These are phyloP conservation scores for Gambusia yucatana DNA, from an alignment of 2,797 vertebrate genomes.

Conservation along the genomic window DNA sequence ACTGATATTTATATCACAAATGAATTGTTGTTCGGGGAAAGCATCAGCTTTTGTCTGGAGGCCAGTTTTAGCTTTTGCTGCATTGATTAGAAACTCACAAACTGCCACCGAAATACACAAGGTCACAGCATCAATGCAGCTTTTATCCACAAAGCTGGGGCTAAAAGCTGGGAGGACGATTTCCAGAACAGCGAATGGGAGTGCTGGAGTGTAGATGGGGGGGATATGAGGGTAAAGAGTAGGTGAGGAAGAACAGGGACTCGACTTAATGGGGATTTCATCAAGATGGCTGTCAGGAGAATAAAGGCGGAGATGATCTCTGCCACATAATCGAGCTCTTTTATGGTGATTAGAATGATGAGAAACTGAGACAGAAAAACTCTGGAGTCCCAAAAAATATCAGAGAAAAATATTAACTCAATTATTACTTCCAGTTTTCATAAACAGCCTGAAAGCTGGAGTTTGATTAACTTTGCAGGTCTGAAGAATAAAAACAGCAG, in stretches of 20 bases:
- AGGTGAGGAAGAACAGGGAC: constrained; percentile 38
- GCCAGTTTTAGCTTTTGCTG: neutral
- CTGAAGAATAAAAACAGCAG: neutral
- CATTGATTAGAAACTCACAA: neutral
- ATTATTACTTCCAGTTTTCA: neutral
- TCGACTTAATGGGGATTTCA: constrained; percentile 67
- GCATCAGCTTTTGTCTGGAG: constrained; percentile 7
- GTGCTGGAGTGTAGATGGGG: constrained; percentile 31
- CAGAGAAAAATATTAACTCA: constrained; percentile 5
- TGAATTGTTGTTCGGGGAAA: neutral
- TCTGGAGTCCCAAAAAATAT: constrained; percentile 25
- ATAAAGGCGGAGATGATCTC: constrained; percentile 70
- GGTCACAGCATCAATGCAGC: constrained; percentile 45
- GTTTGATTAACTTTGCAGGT: neutral
- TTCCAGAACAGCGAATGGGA: constrained; percentile 54
- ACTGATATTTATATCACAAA: constrained; percentile 9
- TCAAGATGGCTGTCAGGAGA: constrained; percentile 72
- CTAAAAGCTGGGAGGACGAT: constrained; percentile 40
- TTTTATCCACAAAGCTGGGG: constrained; percentile 48
- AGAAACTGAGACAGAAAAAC: constrained; percentile 61
- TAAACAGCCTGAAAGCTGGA: neutral
- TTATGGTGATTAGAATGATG: constrained; percentile 64
- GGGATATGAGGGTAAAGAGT: constrained; percentile 24
- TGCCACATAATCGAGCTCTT: constrained; percentile 73
- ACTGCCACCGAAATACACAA: constrained; percentile 23